Evolutionary conservation across 2,888 invertebrate genomes (phyloP), one percentile per base, ranked within the genome.

Genomic region (Exephanes ischioxanthus): DNA sequence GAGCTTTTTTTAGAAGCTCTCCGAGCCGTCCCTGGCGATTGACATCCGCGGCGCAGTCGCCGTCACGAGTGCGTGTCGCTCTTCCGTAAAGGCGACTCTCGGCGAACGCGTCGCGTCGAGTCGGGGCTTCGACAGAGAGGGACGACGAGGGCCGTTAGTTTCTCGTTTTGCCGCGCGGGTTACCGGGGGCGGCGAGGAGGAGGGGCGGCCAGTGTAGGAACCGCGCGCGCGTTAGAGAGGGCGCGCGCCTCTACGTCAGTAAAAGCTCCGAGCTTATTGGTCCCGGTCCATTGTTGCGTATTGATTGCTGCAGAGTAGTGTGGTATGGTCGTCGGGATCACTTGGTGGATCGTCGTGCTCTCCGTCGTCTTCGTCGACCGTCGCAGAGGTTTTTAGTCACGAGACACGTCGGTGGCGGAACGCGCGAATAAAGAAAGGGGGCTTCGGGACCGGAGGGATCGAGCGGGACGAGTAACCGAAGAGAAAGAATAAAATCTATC

Each of bases 191-290:
- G 66, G 30, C 22, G 22, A n/a, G 53, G 48, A 68, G 37, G 79
- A 37, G 30, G 41, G 73, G 67, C 78, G 45, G 80, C 72, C 67
- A 78, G 76, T 55, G 26, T 58, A 58, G 76, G 85, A 82, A 73
- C 75, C 80, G 84, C 82, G 83, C 85, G 87, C 81, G 85, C 75
- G 76, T 80, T 80, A 79, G 88, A 87, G 85, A 87, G 88, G 88
- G 91, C 89, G 88, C 90, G 91, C 89, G 91, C 90, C 89, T 90
- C 91, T 92, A 92, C 93, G 93, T 93, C 92, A 92, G 92, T 92
- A 90, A 93, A 93, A 93, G 94, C 93, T 93, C 92, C 89, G 91
- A 93, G 93, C 94, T 93, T 92, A 93, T 94, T 94, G 94, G 94
- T 93, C 93, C 93, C 92, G 91, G 93, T 92, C 92, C 92, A 93